Conservation (phyloP, 2,113 vertebrate genomes). For the Leptodactylus fuscus region DNA sequence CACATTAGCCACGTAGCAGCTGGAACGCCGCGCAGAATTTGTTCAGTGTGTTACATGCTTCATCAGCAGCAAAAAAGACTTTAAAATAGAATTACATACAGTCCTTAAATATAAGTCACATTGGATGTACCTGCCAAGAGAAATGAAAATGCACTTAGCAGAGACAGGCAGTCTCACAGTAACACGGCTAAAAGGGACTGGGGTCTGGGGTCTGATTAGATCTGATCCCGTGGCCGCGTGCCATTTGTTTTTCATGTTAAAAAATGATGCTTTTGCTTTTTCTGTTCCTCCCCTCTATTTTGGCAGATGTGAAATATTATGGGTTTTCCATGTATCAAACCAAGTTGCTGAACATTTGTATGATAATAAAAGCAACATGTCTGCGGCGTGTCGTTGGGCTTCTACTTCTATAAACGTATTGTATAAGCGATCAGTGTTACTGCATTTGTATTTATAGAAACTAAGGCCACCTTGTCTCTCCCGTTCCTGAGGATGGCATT, state of each 20-base stretch:
- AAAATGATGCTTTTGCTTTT: slow-evolving; percentile 15
- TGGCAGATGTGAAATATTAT: slow-evolving; percentile 40
- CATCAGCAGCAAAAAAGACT: slow-evolving; percentile 36
- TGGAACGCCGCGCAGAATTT: slow-evolving; percentile 24
- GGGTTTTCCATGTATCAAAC: slow-evolving; percentile 30
- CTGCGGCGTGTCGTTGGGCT: neutral
- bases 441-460: neutral
- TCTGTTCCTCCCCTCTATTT: slow-evolving; percentile 9
- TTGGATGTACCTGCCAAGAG: slow-evolving; percentile 23
- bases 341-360: neutral
- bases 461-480: too few relatives aligned
- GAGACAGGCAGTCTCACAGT: neutral
- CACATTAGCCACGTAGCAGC: slow-evolving; percentile 54
- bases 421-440: neutral
- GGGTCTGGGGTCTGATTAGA: slow-evolving; percentile 7
- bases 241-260: slow-evolving; percentile 24
- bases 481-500: too few relatives aligned
- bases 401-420: neutral
- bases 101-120: slow-evolving; percentile 22
- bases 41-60: slow-evolving; percentile 37
- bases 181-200: neutral
- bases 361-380: slow-evolving; percentile 13
- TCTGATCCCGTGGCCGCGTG: neutral
- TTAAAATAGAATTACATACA: slow-evolving; percentile 10
- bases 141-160: slow-evolving; percentile 34